phyloP scores from a whole-genome alignment of 1,140 invertebrate species.

The Steinernema feltiae region DNA sequence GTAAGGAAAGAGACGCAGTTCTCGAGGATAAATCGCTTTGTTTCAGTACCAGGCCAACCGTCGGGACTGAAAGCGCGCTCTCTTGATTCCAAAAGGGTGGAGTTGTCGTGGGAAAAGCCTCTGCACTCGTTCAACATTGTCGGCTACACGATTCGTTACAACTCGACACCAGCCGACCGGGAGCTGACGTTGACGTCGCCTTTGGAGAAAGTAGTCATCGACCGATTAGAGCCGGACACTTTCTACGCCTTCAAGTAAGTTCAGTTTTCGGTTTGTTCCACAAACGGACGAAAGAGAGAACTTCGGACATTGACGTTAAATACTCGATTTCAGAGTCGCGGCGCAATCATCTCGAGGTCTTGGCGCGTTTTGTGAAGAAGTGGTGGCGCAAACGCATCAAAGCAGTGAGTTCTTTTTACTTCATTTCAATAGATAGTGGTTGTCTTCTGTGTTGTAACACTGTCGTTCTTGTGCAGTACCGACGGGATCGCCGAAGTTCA shows the following conservation, averaged over 20 bases:
- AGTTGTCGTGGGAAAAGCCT: constrained; percentile 38
- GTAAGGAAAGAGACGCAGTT: constrained; percentile 18
- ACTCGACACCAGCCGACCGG: constrained; percentile 18
- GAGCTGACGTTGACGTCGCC: constrained; percentile 38
- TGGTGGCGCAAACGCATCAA: constrained; percentile 21
- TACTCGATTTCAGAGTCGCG: constrained; percentile 34
- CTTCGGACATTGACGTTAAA: no score
- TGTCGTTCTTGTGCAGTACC: constrained; percentile 21
- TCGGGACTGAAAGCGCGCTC: constrained; percentile 20
- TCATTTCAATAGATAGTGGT: constrained; percentile 14
- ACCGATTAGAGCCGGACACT: constrained; percentile 32
- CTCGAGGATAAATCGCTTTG: not conserved
- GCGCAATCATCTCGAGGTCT: constrained; percentile 37
- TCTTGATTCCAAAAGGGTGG: constrained; percentile 31
- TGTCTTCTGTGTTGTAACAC: constrained; percentile 20
- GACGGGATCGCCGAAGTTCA: constrained; percentile 24
- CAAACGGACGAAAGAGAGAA: no score
- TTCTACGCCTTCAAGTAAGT: constrained; percentile 37
- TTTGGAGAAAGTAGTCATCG: constrained; percentile 37
- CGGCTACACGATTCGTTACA: constrained; percentile 35
- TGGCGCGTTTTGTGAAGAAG: constrained; percentile 36
- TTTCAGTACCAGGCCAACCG: constrained; percentile 41
- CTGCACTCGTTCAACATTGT: constrained; percentile 35
- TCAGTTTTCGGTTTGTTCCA: no score
- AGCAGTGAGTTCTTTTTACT: constrained; percentile 31